Evolutionary conservation across 1,140 invertebrate species (phyloP), one percentile per base, ranked within the genome.

Genomic region (Leptonema lineaticorne): DNA sequence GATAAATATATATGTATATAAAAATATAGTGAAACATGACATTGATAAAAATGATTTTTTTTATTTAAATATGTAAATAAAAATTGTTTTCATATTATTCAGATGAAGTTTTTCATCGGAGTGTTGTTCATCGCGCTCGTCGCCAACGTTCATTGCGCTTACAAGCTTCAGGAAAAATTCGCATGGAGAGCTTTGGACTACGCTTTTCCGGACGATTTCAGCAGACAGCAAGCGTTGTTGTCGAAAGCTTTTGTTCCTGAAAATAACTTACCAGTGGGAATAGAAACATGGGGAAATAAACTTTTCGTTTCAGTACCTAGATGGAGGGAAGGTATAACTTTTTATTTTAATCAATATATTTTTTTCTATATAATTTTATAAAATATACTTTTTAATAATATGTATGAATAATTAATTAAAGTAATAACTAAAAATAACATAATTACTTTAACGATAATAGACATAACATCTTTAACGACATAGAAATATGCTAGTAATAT

Each of bases 261-360:
- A 76, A 92, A 92, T 74, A 89, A 85, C 41, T 76, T 92, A 2
- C 91, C 91, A 1, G 90, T 92, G 2, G 91, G 91, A 11, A 88
- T 92, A 27, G 91, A 93, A 78, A 81, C 91, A 63, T 92, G 88
- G 86, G 82, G 81, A 30, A 88, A 92, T 72, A 91, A 91, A 68
- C 78, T 92, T 0, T 93, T 92, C 75, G 85, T 93, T 27, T 86
- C 86, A 22, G 88, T 93, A 0, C 91, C 91, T 0, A 85, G 91
- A 73, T 92, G 90, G 91, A 82, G 82, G 45, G 79, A 85, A 74
- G 86, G 85, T 86, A 73, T 79, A 81, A 78, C 0, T 22, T 20
- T 33, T 14, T 30, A 33, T 33, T 33, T 5, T 59, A 57, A 46
- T 33, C 30, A 33, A n/a, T n/a, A n/a, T n/a, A n/a, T n/a, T n/a